A percentile compares a stretch with the other conserved stretches of the same genome.
Conservation (phyloP, 92 coral and sea anemone genomes). For the Anthopleura xanthogrammica region DNA sequence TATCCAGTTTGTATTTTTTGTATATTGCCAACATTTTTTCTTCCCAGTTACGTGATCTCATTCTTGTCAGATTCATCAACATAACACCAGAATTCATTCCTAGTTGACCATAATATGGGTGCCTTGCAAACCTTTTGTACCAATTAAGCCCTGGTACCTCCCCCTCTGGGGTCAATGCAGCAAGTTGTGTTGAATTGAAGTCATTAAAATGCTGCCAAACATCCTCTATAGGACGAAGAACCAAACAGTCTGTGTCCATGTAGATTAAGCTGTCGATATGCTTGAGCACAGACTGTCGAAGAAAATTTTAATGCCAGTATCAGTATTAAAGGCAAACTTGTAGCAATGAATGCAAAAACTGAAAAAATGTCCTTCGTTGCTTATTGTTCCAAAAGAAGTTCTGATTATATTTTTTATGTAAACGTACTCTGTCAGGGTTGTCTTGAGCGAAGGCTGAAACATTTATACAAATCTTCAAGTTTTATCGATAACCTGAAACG, state of each 20-base stretch:
- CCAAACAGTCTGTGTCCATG: constrained; percentile 81
- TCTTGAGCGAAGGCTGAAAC: no score
- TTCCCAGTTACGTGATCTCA: constrained; percentile 66
- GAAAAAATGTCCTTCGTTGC: no score
- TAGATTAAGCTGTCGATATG: constrained; percentile 72
- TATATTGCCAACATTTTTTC: constrained; percentile 68
- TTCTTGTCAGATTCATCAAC: constrained; percentile 89
- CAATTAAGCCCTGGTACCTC: constrained; percentile 72
- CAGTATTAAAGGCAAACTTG: no score
- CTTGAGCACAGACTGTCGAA: constrained; percentile 59
- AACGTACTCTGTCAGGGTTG: no score
- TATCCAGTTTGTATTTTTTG: constrained; percentile 62
- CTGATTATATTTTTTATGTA: no score
- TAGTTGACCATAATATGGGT: constrained; percentile 85
- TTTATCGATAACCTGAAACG: no score
- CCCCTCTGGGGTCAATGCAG: constrained; percentile 80
- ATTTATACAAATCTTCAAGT: no score
- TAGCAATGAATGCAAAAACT: no score
- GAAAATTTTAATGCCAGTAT: no score
- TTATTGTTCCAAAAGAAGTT: no score
- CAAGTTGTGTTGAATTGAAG: constrained; percentile 75
- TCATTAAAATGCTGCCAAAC: constrained; percentile 78
- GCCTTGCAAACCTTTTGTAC: constrained; percentile 90
- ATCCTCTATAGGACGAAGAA: constrained; percentile 83
- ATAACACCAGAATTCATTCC: constrained; percentile 98